Evolutionary conservation across 2,797 vertebrate genomes (phyloP), one percentile per base, ranked within the genome.

Genomic region (Mallotus villosus): DNA sequence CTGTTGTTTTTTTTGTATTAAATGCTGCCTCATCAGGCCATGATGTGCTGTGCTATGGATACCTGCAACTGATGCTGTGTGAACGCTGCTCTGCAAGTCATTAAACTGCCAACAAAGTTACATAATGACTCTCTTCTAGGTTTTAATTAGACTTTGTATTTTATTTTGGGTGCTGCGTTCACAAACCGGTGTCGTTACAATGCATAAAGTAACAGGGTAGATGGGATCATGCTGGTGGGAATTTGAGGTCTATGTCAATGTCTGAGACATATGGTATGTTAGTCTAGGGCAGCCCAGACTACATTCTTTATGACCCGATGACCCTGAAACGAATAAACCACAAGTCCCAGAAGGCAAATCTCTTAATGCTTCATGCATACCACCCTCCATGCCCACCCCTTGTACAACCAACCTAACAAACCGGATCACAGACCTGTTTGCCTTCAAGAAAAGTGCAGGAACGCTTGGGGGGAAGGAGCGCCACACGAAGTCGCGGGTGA

Each of bases 261-360:
- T 29, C 27, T 29, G 41, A 14, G 12, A 46, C 41, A 46, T 46
- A 46, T 46, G 57, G n/a, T 24, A 24, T 59, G 21, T 21, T n/a
- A 7, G n/a, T 55, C 51, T 55, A n/a, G 51, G 4, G 17, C 51
- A 17, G 16, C 16, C 51, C 51, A 17, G 16, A 55, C 19, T n/a
- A 7, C 51, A 22, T 59, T 59, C 8, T 59, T 59, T 21, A 21
- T 25, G 27, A 17, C 27, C 19, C 16, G 21, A 21, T 64, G 51
- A 66, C 51, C 1, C 32, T 7, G 25, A 6, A 24, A 2, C 2
- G 1, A 37, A 73, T 22, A 80, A 77, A 88, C 78, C 79, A 82
- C 88, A 86, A 73, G 1, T 86, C 86, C 87, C 87, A 85, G 77
- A 27, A 81, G 83, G 85, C 86, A 88, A 73, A 77, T 85, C 83